These are phyloP conservation scores for Apus apus DNA, from an alignment of 2,113 vertebrate genomes.

Conservation along the genomic window DNA sequence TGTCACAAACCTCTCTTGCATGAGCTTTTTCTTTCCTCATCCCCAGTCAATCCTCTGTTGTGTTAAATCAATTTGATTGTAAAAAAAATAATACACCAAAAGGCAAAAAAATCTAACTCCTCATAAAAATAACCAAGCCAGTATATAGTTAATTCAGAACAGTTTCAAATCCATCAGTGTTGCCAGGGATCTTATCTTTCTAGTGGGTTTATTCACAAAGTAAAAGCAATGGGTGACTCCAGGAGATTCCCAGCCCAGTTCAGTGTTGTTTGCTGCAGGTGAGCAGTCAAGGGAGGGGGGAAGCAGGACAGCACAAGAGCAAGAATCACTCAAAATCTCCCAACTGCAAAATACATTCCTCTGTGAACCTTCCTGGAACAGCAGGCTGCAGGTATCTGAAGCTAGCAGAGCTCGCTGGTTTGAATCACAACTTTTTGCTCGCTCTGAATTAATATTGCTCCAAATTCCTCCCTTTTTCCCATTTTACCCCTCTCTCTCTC, in stretches of 20 bases:
- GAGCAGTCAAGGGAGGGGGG: neutral
- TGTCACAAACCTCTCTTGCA: neutral
- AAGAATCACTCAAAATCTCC: neutral
- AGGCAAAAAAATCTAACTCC: rapidly evolving
- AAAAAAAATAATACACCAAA: neutral
- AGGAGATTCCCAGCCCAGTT: neutral
- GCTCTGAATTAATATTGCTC: neutral
- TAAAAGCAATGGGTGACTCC: neutral
- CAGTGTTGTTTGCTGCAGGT: neutral
- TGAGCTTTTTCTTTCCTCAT: neutral
- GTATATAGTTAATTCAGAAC: neutral
- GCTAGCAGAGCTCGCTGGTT: neutral
- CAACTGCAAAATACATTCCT: neutral
- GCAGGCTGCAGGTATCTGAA: neutral
- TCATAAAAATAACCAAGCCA: neutral
- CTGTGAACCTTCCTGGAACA: neutral
- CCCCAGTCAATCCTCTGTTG: neutral
- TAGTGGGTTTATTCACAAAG: neutral
- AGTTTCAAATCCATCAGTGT: neutral
- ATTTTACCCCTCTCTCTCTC: neutral
- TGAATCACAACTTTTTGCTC: neutral
- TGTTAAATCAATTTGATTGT: neutral
- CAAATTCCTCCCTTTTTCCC: neutral
- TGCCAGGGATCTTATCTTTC: neutral
- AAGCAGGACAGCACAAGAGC: neutral